Evolutionary conservation across 2,888 invertebrate species (phyloP).

Genomic region (Scaptomyza flava): DNA sequence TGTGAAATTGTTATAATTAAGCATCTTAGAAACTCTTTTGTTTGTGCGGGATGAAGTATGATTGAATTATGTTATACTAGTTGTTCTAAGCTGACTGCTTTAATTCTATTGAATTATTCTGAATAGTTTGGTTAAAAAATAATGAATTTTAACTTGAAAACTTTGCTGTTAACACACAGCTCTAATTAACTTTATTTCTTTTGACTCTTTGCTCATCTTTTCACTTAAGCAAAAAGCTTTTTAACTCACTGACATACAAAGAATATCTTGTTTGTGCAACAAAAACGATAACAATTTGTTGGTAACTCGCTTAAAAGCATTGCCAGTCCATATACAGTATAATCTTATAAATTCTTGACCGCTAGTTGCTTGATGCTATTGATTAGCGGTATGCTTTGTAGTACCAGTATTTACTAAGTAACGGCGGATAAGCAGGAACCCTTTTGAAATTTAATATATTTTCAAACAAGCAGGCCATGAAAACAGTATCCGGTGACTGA

Average conservation of each 20-base stretch:
- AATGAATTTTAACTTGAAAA: not conserved
- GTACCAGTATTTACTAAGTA: slow-evolving; percentile 21
- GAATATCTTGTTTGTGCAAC: not conserved
- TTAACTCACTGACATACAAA: slow-evolving; percentile 7
- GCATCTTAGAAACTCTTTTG: slow-evolving; percentile 16
- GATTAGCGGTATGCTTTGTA: slow-evolving; percentile 70
- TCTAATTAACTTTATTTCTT: slow-evolving; percentile 19
- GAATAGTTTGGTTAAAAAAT: not conserved
- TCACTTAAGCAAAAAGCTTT: not conserved
- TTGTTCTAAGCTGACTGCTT: no score
- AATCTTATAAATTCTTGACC: slow-evolving; percentile 40
- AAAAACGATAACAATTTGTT: slow-evolving; percentile 6
- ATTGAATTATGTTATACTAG: not conserved
- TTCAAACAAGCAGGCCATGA: slow-evolving; percentile 56
- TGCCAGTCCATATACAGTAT: not conserved
- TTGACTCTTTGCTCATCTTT: not conserved
- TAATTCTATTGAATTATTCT: not conserved
- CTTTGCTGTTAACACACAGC: not conserved
- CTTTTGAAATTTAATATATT: slow-evolving; percentile 67
- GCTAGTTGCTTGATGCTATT: slow-evolving; percentile 30
- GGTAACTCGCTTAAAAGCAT: not conserved
- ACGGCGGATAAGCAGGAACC: slow-evolving; percentile 46
- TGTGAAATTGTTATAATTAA: slow-evolving; percentile 27
- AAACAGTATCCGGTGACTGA: slow-evolving; percentile 43
- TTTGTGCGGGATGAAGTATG: not conserved